Base-by-base conservation (phyloP, 92 coral and sea anemone genomes). In the Bergia sp. region DNA sequence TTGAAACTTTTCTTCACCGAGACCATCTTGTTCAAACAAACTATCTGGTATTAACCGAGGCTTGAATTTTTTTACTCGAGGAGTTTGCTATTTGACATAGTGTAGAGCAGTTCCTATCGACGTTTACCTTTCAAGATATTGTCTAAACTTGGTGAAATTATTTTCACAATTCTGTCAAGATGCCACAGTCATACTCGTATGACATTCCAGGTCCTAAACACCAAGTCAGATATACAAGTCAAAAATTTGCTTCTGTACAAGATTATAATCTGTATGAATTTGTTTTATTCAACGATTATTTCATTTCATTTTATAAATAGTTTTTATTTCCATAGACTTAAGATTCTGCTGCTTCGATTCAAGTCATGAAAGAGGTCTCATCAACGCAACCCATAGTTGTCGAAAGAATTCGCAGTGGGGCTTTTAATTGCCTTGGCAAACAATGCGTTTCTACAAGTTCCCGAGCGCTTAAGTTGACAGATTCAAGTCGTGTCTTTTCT, bases 371-470 rank as follows among this genome's bases (percentile, higher is more conserved):
- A 36, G 47, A 20, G 16, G n/a, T 84, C 93, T 85, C 85, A 90
- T 88, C 95, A 93, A 37, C 82, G 47, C 85, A 37, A 90, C 95
- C 85, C 66, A 29, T 12, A 77, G 80, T 16, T 81, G 89, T 16
- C 89, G 76, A 45, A 88, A 86, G 90, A 93, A 93, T 90, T 91
- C 92, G 61, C 90, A 45, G 72, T 90, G 83, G 93, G 90, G 87
- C 85, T 82, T 87, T 88, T 91, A 91, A 93, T 93, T 91, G 89
- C 89, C 79, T 88, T 45, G 81, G 76, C 95, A 93, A 93, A 93
- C 95, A 93, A 93, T 65, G 58, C 91, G 89, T 53, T 82, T 89
- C 95, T 77, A 36, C 76, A 77, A 76, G 87, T 79, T 82, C 81
- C 67, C 57, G 36, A 44, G 47, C 87, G 64, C 79, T 71, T 71